phyloP scores from a whole-genome alignment of 2,797 vertebrate genomes.

The Rhinogobio ventralis region DNA sequence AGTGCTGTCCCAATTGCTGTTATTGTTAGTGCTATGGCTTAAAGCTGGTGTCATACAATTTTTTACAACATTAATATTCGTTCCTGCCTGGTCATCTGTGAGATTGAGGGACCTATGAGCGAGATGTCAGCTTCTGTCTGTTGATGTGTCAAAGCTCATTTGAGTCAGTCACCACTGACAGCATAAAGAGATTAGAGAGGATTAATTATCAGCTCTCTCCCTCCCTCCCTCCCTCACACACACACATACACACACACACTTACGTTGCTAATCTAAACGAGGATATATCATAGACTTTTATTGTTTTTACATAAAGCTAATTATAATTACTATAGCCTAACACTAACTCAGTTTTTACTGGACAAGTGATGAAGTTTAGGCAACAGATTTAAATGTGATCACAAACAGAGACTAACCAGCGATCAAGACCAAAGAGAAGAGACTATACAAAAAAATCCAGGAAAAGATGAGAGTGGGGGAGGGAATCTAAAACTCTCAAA shows the following conservation, averaged over 20 bases:
- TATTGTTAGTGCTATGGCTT: neutral
- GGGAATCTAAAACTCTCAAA: conserved; percentile 32
- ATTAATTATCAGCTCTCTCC: conserved; percentile 32
- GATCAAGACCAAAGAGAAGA: conserved; percentile 7
- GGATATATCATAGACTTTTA: neutral
- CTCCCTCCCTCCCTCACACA: neutral
- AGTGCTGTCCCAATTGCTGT: neutral
- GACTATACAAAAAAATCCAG: neutral
- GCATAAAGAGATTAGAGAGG: conserved; percentile 39
- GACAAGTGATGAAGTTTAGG: neutral
- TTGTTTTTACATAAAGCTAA: neutral
- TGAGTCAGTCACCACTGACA: conserved; percentile 18
- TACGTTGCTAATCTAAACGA: neutral
- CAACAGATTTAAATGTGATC: conserved; percentile 1
- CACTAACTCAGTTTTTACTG: neutral
- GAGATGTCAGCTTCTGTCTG: conserved; percentile 4
- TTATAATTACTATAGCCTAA: neutral
- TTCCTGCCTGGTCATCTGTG: neutral
- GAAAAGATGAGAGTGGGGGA: conserved; percentile 26
- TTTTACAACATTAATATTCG: neutral
- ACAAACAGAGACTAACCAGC: neutral
- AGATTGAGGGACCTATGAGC: neutral
- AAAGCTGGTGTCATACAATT: neutral
- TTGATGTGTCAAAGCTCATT: conserved; percentile 44
- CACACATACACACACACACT: conserved; percentile 12